phyloP scores from a whole-genome alignment of 2,113 vertebrate species.

The Chaenocephalus aceratus region DNA sequence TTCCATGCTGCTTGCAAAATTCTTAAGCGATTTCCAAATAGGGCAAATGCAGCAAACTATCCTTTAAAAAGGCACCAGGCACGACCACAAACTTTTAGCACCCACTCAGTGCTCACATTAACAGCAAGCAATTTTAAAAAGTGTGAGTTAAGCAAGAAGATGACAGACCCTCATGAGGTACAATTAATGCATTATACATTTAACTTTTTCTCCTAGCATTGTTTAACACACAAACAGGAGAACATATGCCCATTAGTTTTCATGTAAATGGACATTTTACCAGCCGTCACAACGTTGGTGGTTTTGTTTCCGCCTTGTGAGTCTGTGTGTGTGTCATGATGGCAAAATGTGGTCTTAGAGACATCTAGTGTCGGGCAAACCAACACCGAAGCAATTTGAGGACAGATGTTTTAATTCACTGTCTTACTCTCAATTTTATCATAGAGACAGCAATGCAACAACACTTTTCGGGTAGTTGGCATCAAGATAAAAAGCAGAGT shows the following conservation, averaged over 20 bases:
- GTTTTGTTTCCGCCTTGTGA: too few species aligned
- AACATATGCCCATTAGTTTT: not conserved
- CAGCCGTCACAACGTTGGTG: not conserved
- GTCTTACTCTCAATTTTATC: too few species aligned
- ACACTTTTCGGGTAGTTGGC: too few species aligned
- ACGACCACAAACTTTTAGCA: slow-evolving; percentile 33
- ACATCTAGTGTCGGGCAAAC: too few species aligned
- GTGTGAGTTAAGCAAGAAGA: slow-evolving; percentile 11
- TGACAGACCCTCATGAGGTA: slow-evolving; percentile 10
- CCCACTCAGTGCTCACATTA: slow-evolving; percentile 36
- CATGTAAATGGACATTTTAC: not conserved
- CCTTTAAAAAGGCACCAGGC: slow-evolving; percentile 26
- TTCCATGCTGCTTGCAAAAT: slow-evolving; percentile 44
- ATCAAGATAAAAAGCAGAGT: too few species aligned
- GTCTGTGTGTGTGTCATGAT: too few species aligned
- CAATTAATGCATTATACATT: slow-evolving; percentile 23
- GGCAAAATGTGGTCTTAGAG: too few species aligned
- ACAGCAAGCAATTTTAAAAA: slow-evolving; percentile 16
- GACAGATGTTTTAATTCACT: too few species aligned
- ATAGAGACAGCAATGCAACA: too few species aligned
- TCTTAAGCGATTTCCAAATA: slow-evolving; percentile 31
- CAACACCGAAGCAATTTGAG: too few species aligned
- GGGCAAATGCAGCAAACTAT: slow-evolving; percentile 31
- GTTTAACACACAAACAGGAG: not conserved
- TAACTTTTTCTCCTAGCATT: not conserved